Percentiles rank a stretch among this genome's conserved stretches.
phyloP scores from a whole-genome alignment of 2,113 vertebrate genomes.

The Mastomys coucha region DNA sequence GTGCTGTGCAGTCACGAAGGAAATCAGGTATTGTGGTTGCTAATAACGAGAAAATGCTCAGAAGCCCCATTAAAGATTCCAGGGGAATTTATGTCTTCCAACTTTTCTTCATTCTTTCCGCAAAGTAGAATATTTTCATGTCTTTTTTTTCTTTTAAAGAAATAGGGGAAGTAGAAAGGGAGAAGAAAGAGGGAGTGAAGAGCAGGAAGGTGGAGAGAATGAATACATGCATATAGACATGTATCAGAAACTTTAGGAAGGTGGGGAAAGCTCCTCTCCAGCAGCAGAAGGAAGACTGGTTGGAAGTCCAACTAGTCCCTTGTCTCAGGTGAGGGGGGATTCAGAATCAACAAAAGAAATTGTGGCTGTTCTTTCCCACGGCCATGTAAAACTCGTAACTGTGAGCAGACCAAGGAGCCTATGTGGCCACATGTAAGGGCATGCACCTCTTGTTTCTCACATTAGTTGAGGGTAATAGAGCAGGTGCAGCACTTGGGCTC shows the following conservation, averaged over 20 bases:
- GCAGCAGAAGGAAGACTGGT: neutral
- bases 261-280: neutral
- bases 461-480: neutral
- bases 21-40: neutral
- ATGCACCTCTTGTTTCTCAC: neutral
- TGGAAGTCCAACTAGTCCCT: neutral
- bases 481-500: neutral
- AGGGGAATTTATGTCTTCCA: neutral
- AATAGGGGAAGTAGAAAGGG: neutral
- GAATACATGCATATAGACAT: neutral
- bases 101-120: neutral
- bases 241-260: neutral
- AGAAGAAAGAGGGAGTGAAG: neutral
- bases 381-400: neutral
- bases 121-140: neutral
- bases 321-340: neutral
- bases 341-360: neutral
- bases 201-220: neutral
- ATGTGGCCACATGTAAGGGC: accelerated
- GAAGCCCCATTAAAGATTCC: neutral
- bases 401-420: neutral
- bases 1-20: neutral
- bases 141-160: neutral
- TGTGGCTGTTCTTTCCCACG: neutral
- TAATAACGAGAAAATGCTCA: neutral